Evolutionary conservation across 1,140 invertebrate species (phyloP), one percentile per base, ranked within the genome.

Genomic region (Leptinotarsa texana): DNA sequence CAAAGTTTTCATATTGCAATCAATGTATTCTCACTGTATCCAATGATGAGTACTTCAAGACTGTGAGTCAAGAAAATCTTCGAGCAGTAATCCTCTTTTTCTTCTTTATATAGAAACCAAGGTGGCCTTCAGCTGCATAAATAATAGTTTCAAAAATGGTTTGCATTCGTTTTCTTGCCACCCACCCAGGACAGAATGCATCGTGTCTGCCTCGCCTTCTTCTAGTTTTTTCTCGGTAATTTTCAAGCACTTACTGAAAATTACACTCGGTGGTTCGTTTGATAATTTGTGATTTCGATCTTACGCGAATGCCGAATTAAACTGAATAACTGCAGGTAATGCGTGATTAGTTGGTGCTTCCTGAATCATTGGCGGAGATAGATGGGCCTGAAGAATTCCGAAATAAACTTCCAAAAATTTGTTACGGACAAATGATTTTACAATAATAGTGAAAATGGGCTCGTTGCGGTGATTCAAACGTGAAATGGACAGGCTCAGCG

Each of bases 1-100:
- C 74, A 75, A 68, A 24, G 24, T 51, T 49, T 69, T 68, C 74
- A 75, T 75, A 27, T 69, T 70, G 57, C 4, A 27, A 27, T 71
- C 8, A 27, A 33, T 71, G 33, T 27, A 57, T 42, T 42, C 2
- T 42, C 33, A 42, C 51, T 57, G 5, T 57, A 57, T 57, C 4
- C 51, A 17, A 17, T 17, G 17, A 18, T 57, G 8, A n/a, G 21
- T 33, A 65, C 21, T 33, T 65, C 21, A 15, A 42, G 17, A 33
- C 8, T 24, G 13, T 33, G 65, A 27, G 42, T 27, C 65, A 42
- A 67, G 4, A 67, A 42, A 13, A 67, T 42, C 65, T 67, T 17
- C 22, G 6, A 57, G 51, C 42, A 13, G 27, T 33, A 42, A 33
- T 42, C 65, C 42, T 42, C 27, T n/a, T 13, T 67, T 67, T 24